Percentiles rank a stretch among this genome's conserved stretches.
phyloP scores from a whole-genome alignment of 2,797 vertebrate genomes.

The Eupleurogrammus muticus region DNA sequence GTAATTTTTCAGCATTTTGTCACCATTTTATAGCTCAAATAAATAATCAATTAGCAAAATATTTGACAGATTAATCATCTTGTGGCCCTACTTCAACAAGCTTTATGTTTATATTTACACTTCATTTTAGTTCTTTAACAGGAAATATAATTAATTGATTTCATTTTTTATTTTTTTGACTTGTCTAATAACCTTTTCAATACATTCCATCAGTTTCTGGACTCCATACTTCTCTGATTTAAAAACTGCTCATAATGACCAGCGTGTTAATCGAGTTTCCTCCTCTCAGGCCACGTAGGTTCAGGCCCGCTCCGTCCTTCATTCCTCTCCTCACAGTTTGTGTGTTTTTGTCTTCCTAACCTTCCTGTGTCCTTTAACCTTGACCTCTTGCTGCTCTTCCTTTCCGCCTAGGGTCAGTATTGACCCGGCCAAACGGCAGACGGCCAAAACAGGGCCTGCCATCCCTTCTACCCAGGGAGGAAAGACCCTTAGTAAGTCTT shows the following conservation, averaged over 20 bases:
- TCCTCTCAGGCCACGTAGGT: constrained; percentile 46
- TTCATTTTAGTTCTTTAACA: background rate
- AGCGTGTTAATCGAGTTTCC: constrained; percentile 30
- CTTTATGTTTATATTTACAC: background rate
- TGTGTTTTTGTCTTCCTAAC: constrained; percentile 72
- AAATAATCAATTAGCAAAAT: no score
- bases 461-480: constrained; percentile 82
- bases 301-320: constrained; percentile 41
- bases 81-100: background rate
- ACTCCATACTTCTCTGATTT: constrained; percentile 13
- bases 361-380: constrained; percentile 81
- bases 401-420: constrained; percentile 87
- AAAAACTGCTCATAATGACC: constrained; percentile 23
- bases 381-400: constrained; percentile 81
- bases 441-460: constrained; percentile 85
- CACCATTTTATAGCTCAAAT: no score
- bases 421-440: constrained; percentile 88
- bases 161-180: background rate
- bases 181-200: background rate
- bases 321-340: constrained; percentile 41
- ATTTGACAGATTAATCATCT: no score
- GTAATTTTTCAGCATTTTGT: no score
- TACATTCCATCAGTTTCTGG: constrained; percentile 19
- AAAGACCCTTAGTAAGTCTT: constrained; percentile 90
- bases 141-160: background rate